Conservation (phyloP, 2,888 invertebrate genomes). For the Amblyjoppa fuscipennis region DNA sequence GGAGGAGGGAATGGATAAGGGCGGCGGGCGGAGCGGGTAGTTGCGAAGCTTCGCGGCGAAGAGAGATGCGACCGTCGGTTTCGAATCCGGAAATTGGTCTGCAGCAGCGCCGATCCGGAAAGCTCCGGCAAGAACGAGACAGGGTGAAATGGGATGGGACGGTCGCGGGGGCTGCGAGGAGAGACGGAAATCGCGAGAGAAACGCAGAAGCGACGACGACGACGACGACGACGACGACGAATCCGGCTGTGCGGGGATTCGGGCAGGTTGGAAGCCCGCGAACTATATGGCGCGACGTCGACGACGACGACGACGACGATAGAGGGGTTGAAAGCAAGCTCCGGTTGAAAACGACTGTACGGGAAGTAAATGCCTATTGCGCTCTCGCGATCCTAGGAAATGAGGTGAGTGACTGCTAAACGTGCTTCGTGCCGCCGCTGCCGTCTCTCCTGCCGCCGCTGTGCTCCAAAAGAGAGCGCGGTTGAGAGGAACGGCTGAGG, state of each 20-base stretch:
- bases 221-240: background rate
- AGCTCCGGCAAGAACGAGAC: slow-evolving; percentile 35
- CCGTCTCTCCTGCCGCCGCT: background rate
- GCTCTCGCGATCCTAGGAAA: slow-evolving; percentile 59
- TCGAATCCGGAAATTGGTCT: slow-evolving; percentile 66
- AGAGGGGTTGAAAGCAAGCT: slow-evolving; percentile 38
- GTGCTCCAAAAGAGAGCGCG: slow-evolving; percentile 49
- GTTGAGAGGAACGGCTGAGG: slow-evolving; percentile 35
- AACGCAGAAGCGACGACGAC: slow-evolving; percentile 49
- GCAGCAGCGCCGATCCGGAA: slow-evolving; percentile 56
- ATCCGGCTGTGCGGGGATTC: slow-evolving; percentile 12
- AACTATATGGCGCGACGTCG: background rate
- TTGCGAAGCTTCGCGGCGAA: background rate
- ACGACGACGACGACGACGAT: slow-evolving; percentile 13
- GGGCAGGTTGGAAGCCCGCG: slow-evolving; percentile 20
- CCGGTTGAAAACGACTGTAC: slow-evolving; percentile 60
- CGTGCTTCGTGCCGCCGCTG: slow-evolving; percentile 55
- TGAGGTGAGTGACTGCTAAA: slow-evolving; percentile 67
- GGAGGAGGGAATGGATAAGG: slow-evolving; percentile 21
- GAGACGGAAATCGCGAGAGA: slow-evolving; percentile 8
- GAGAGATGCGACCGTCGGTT: slow-evolving; percentile 49
- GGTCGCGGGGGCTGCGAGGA: background rate
- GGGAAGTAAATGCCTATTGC: slow-evolving; percentile 64
- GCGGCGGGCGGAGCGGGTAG: background rate
- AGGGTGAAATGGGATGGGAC: slow-evolving; percentile 25